Conservation (phyloP, 1,140 invertebrate species). For the Drosophila tristis region DNA sequence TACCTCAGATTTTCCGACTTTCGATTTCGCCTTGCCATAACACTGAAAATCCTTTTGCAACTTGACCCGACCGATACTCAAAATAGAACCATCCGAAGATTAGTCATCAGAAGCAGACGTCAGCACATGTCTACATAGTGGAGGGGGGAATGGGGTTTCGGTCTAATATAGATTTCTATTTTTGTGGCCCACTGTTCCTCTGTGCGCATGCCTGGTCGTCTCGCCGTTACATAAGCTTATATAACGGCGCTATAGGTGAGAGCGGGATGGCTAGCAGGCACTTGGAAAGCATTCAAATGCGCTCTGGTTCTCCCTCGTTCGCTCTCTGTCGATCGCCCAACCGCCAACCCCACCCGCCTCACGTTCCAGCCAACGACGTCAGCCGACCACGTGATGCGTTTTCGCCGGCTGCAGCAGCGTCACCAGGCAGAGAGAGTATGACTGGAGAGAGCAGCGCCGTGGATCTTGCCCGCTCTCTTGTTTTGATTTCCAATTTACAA, state of each 20-base stretch:
- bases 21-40: slow-evolving; percentile 3
- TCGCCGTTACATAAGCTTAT: slow-evolving; percentile 77
- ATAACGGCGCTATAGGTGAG: slow-evolving; percentile 51
- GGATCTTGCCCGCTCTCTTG: slow-evolving; percentile 47
- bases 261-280: slow-evolving; percentile 39
- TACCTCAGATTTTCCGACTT: slow-evolving; percentile 5
- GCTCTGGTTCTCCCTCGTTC: slow-evolving; percentile 15
- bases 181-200: slow-evolving; percentile 60
- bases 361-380: slow-evolving; percentile 12
- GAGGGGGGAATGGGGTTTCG: neutral
- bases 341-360: slow-evolving; percentile 11
- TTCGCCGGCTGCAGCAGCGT: slow-evolving; percentile 28
- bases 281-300: slow-evolving; percentile 23
- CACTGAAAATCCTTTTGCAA: slow-evolving; percentile 57
- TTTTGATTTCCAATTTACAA: slow-evolving; percentile 67
- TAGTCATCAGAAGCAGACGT: slow-evolving; percentile 46
- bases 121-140: slow-evolving; percentile 14
- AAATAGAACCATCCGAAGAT: slow-evolving; percentile 59
- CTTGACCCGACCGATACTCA: slow-evolving; percentile 37
- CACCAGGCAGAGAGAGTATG: slow-evolving; percentile 11
- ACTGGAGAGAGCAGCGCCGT: slow-evolving; percentile 4
- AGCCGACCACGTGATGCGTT: slow-evolving; percentile 50
- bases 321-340: slow-evolving; percentile 6
- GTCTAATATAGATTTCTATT: slow-evolving; percentile 52
- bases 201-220: slow-evolving; percentile 65